These are phyloP conservation scores for Acrobasis suavella DNA, from an alignment of 2,888 invertebrate genomes.

Conservation along the genomic window DNA sequence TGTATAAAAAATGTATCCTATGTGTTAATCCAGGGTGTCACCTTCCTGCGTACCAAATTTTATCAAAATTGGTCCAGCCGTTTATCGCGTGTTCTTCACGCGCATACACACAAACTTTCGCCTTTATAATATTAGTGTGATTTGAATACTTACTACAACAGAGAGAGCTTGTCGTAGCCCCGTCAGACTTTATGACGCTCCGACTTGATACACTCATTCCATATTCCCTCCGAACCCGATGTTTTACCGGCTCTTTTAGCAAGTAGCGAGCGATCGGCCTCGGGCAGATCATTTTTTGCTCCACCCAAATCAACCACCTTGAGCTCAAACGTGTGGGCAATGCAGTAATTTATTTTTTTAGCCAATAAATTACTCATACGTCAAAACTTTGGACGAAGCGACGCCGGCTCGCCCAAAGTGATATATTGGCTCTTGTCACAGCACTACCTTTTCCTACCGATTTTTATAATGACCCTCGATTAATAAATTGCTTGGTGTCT, in stretches of 20 bases:
- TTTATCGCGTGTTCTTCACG: no score
- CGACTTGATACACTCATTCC: neutral
- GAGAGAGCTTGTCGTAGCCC: neutral
- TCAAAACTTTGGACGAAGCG: slow-evolving; percentile 72
- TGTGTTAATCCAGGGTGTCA: no score
- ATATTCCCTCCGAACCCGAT: slow-evolving; percentile 9
- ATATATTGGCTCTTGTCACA: slow-evolving; percentile 79
- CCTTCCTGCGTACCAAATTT: no score
- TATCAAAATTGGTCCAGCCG: no score
- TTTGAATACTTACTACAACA: neutral
- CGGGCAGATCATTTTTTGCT: slow-evolving; percentile 72
- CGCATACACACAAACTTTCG: no score
- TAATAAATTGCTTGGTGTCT: slow-evolving; percentile 65
- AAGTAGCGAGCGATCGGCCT: slow-evolving; percentile 67
- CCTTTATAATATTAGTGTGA: no score
- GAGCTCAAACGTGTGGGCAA: slow-evolving; percentile 77
- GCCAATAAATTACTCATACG: slow-evolving; percentile 81
- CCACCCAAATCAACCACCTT: slow-evolving; percentile 78
- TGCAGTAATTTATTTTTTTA: slow-evolving; percentile 79
- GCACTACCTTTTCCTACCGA: slow-evolving; percentile 64
- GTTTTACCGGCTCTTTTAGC: slow-evolving; percentile 40
- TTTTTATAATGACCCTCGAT: slow-evolving; percentile 61
- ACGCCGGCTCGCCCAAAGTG: slow-evolving; percentile 60
- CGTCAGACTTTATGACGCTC: slow-evolving; percentile 18
- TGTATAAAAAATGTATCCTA: no score